These are phyloP conservation scores for human DNA, from an alignment of 2,113 vertebrate genomes.

Conservation along the genomic window GRCh38 chr20:19948001-19948500, in stretches of 20 bases:
- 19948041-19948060: background rate
- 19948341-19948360: background rate
- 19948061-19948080: background rate
- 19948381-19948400: background rate
- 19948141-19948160: background rate
- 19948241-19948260: background rate
- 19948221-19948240: background rate
- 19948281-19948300: background rate
- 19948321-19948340: background rate
- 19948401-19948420: no score
- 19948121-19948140: background rate
- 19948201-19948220: rapidly evolving
- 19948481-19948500: no score
- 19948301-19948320: background rate
- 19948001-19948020: background rate
- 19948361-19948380: background rate
- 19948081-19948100: background rate
- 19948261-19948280: background rate
- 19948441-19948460: no score
- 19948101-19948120: background rate
- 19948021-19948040: background rate
- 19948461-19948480: no score
- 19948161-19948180: background rate
- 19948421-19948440: no score
- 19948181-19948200: background rate